Evolutionary conservation across 2,888 invertebrate species (phyloP), one percentile per base, ranked within the genome.

Genomic region (Lomographa bimaculata): DNA sequence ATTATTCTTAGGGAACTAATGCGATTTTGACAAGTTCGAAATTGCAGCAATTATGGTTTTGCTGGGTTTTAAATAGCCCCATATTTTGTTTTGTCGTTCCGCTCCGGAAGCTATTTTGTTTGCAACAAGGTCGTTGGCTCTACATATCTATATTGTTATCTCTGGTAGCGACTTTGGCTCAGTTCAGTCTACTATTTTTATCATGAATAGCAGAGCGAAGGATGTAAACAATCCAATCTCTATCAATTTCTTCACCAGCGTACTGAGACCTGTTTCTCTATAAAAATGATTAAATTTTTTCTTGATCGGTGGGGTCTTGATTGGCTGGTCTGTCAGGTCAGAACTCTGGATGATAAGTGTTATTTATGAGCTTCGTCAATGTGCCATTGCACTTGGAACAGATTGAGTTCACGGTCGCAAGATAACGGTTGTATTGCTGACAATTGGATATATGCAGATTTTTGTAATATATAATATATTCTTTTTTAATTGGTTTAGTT

Each of bases 1-100:
- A 80, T 43, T 43, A 43, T 33, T 75, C 69, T 69, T 62, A 76
- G 73, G 69, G 68, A 72, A 75, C 83, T 87, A 87, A 89, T 89
- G 84, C 76, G 81, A 79, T 86, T 89, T 87, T 89, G 86, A 87
- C 87, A 87, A 86, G 87, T 86, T 82, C 71, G 71, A 78, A 86
- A 89, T 87, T 84, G 79, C 77, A 68, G 83, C 76, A 68, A 84
- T 86, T 84, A 86, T 72, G 77, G 71, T 78, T 84, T 82, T 71
- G 84, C 85, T 73, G 74, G 58, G 61, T 72, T 81, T 79, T 79
- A 73, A 83, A 84, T 82, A 74, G 69, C 69, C 48, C 50, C 62
- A 57, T 77, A 78, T 83, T 78, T 79, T 68, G 54, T 27, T 43
- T 32, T 43, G 36, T 24, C 23, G 42, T 43, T 32, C 41, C 30